Evolutionary conservation across 2,113 vertebrate species (phyloP).

Genomic region (Chamaea fasciata): DNA sequence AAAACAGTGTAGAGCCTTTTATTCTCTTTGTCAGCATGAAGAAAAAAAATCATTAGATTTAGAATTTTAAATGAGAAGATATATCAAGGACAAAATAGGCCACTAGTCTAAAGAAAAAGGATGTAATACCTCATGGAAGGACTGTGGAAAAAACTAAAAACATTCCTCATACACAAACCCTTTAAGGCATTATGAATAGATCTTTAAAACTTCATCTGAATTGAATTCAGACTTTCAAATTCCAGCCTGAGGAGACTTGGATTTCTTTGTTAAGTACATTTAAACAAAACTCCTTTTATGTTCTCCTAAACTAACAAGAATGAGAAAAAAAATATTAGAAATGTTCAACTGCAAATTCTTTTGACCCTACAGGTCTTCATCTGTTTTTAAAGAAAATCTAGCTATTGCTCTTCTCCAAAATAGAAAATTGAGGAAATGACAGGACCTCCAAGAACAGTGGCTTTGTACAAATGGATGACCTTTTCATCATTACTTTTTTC

Average conservation of each 20-base stretch:
- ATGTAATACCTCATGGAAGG: neutral
- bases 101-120: neutral
- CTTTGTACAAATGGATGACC: neutral
- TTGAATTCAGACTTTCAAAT: neutral
- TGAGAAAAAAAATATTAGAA: neutral
- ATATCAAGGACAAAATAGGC: neutral
- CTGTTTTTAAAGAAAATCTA: neutral
- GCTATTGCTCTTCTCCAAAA: neutral
- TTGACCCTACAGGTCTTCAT: neutral
- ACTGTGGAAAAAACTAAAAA: neutral
- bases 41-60: conserved; percentile 1
- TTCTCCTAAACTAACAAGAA: neutral
- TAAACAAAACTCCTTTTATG: neutral
- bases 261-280: neutral
- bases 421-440: neutral
- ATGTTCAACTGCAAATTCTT: neutral
- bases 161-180: neutral
- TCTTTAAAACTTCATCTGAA: neutral
- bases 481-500: neutral
- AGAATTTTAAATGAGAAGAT: neutral
- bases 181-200: neutral
- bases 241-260: neutral
- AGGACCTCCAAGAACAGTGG: neutral
- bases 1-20: neutral
- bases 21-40: neutral